Evolutionary conservation across 2,888 invertebrate species (phyloP).

Genomic region (Stenchaetothrips biformis): DNA sequence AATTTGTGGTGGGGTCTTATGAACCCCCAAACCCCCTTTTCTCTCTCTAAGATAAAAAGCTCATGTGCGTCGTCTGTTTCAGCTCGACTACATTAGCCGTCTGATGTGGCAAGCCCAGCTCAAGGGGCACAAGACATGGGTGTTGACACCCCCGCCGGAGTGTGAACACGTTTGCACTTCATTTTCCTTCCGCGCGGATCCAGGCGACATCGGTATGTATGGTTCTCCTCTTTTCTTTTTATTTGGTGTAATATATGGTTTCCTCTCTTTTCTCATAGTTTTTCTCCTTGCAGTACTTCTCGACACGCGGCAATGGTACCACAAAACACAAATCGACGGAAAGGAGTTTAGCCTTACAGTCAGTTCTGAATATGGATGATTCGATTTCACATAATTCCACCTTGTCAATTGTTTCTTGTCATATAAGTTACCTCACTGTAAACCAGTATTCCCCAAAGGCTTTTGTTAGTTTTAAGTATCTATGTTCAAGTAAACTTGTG

Average conservation of each 20-base stretch:
- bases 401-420: constrained; percentile 35
- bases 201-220: constrained; percentile 74
- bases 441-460: neutral
- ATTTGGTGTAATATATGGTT: constrained; percentile 31
- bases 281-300: constrained; percentile 61
- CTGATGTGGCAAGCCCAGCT: constrained; percentile 94
- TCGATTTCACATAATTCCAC: constrained; percentile 1
- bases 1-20: no score
- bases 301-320: constrained; percentile 90
- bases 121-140: constrained; percentile 79
- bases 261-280: no score
- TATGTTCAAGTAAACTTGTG: neutral
- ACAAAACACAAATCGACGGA: constrained; percentile 74
- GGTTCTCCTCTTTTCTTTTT: constrained; percentile 28
- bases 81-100: constrained; percentile 86
- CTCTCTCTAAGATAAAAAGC: no score
- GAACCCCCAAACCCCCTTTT: no score
- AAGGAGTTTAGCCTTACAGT: constrained; percentile 80
- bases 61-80: constrained; percentile 40
- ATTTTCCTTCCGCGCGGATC: constrained; percentile 72
- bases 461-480: neutral
- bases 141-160: constrained; percentile 77
- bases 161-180: constrained; percentile 71
- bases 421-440: neutral
- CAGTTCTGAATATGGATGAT: constrained; percentile 83